Percentiles rank a stretch among this genome's conserved stretches.
These are phyloP conservation scores for Potorous gilbertii DNA, from an alignment of 2,797 vertebrate genomes.

Conservation along the genomic window DNA sequence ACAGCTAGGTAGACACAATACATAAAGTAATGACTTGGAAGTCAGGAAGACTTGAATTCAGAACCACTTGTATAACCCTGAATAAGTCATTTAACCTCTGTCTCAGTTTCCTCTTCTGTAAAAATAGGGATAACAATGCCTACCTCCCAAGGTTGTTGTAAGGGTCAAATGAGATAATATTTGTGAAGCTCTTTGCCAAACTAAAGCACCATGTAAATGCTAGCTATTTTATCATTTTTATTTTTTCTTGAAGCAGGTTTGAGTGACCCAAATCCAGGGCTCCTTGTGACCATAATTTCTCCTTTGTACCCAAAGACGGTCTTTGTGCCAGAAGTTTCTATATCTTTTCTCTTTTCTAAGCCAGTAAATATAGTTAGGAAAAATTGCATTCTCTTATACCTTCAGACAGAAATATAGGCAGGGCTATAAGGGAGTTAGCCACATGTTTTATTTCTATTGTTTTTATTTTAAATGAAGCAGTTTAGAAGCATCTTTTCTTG, in stretches of 20 bases:
- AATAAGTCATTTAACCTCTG: not conserved
- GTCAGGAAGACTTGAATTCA: not conserved
- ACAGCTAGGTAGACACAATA: not conserved
- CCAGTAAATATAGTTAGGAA: not conserved
- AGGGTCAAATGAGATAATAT: not conserved
- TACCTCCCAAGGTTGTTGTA: not conserved
- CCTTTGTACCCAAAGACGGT: not conserved
- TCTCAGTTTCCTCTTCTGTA: not conserved
- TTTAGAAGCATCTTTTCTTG: not conserved
- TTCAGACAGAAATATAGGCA: not conserved
- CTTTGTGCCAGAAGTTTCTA: not conserved
- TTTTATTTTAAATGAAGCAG: not conserved
- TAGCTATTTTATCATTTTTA: not conserved
- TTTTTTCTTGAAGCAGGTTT: not conserved
- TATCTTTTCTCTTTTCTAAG: conserved; percentile 28
- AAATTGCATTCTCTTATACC: not conserved
- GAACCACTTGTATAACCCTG: not conserved
- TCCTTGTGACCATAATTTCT: not conserved
- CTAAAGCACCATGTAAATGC: not conserved
- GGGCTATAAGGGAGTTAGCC: conserved; percentile 34
- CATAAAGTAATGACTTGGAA: not conserved
- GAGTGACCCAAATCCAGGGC: not conserved
- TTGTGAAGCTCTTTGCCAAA: not conserved
- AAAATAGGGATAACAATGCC: not conserved
- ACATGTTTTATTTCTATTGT: not conserved